Evolutionary conservation across 2,113 vertebrate genomes (phyloP).

Genomic region (Syngnathus floridae): DNA sequence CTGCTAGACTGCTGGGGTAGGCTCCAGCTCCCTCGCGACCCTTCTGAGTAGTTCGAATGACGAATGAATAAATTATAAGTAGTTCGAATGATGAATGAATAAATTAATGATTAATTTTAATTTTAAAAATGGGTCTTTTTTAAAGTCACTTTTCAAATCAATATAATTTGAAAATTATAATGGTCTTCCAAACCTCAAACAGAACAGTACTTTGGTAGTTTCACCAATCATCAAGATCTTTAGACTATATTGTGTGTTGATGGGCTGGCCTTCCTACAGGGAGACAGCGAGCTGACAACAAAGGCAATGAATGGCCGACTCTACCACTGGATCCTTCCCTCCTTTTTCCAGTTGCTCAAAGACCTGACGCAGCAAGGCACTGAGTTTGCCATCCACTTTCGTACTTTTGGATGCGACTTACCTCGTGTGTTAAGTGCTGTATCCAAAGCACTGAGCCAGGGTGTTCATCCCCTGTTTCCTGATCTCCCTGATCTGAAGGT

Average conservation of each 20-base stretch:
- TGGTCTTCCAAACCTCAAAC: neutral
- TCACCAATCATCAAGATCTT: neutral
- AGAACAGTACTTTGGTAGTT: neutral
- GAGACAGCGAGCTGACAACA: slow-evolving; percentile 64
- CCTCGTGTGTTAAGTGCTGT: slow-evolving; percentile 66
- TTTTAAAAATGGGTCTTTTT: too few species aligned
- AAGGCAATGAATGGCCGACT: slow-evolving; percentile 62
- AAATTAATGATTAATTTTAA: too few species aligned
- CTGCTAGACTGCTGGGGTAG: too few species aligned
- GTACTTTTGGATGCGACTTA: slow-evolving; percentile 81
- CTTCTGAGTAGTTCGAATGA: too few species aligned
- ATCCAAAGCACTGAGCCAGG: slow-evolving; percentile 59
- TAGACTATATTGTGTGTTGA: neutral
- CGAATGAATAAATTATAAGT: too few species aligned
- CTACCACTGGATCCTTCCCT: slow-evolving; percentile 83
- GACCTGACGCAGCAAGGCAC: slow-evolving; percentile 63
- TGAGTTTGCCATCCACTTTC: slow-evolving; percentile 75
- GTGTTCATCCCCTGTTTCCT: slow-evolving; percentile 79
- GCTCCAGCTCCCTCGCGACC: too few species aligned
- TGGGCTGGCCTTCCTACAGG: slow-evolving; percentile 24
- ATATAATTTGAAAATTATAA: neutral
- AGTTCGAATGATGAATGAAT: too few species aligned
- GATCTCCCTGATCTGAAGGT: slow-evolving; percentile 70
- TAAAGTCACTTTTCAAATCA: too few species aligned
- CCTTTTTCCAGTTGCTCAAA: slow-evolving; percentile 81